Conservation (phyloP, 2,797 vertebrate species). For the Adrianichthys oophorus region DNA sequence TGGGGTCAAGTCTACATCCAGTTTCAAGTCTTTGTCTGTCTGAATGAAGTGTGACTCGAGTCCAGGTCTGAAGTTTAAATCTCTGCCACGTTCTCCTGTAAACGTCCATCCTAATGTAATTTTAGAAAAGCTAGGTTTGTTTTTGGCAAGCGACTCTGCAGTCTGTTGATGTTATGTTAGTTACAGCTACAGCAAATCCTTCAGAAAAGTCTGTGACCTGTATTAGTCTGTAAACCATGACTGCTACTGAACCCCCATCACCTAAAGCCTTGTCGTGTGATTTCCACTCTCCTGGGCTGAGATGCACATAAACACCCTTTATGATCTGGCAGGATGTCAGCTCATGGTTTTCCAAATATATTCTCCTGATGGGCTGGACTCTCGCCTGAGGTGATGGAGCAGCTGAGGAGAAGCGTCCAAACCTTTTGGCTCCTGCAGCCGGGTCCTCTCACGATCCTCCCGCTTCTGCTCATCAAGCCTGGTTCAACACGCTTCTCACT, state of each 20-base stretch:
- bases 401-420: slow-evolving; percentile 56
- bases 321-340: slow-evolving; percentile 54
- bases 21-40: no score
- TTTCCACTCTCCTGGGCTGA: slow-evolving; percentile 56
- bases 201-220: slow-evolving; percentile 40
- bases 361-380: slow-evolving; percentile 55
- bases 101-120: slow-evolving; percentile 19
- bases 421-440: slow-evolving; percentile 50
- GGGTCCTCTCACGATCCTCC: slow-evolving; percentile 45
- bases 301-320: slow-evolving; percentile 70
- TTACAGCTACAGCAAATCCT: slow-evolving; percentile 40
- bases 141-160: slow-evolving; percentile 49
- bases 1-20: no score
- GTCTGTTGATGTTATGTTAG: slow-evolving; percentile 42
- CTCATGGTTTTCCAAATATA: slow-evolving; percentile 50
- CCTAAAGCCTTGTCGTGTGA: slow-evolving; percentile 54
- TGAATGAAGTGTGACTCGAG: no score
- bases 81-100: not conserved
- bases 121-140: slow-evolving; percentile 56
- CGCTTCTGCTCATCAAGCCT: slow-evolving; percentile 33
- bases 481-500: slow-evolving; percentile 51
- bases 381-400: slow-evolving; percentile 59
- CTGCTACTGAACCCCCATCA: slow-evolving; percentile 13
- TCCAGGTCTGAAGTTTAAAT: not conserved
- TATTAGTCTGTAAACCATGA: slow-evolving; percentile 22